Conservation (phyloP, 2,797 vertebrate genomes). For the Pampus argenteus region DNA sequence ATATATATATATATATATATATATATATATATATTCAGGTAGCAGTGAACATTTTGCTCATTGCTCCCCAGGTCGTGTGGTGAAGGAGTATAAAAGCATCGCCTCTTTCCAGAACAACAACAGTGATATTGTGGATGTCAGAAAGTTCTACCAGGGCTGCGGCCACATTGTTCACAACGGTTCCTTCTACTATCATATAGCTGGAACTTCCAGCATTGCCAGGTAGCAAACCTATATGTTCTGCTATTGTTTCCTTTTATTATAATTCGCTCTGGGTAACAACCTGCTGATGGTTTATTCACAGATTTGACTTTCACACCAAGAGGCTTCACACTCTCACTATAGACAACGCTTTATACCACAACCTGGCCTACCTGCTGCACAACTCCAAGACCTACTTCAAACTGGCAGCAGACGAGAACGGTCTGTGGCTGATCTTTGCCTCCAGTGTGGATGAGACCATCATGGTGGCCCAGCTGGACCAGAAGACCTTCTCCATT, state of each 20-base stretch:
- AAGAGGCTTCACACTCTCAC: constrained; percentile 79
- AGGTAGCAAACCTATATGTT: constrained; percentile 79
- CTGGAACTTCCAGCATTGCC: constrained; percentile 88
- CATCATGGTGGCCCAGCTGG: constrained; percentile 90
- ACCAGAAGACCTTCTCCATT: constrained; percentile 90
- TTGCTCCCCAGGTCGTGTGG: constrained; percentile 83
- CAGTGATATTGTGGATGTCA: constrained; percentile 85
- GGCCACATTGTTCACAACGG: constrained; percentile 91
- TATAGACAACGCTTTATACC: constrained; percentile 89
- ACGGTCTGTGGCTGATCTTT: constrained; percentile 95
- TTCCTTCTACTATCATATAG: constrained; percentile 93
- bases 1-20: too few relatives aligned
- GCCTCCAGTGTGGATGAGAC: constrained; percentile 89
- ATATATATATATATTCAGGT: too few relatives aligned
- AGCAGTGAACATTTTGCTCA: not conserved
- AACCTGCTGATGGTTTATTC: constrained; percentile 17
- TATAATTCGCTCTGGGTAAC: not conserved
- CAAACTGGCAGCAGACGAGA: constrained; percentile 92
- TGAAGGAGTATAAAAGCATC: constrained; percentile 90
- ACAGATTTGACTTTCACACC: constrained; percentile 88
- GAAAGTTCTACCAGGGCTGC: constrained; percentile 92
- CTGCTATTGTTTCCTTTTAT: not conserved
- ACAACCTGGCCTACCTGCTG: constrained; percentile 92
- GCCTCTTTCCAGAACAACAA: constrained; percentile 87
- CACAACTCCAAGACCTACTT: constrained; percentile 97